Evolutionary conservation across 1,140 invertebrate genomes (phyloP), one percentile per base, ranked within the genome.

Genomic region (Argopecten irradians): DNA sequence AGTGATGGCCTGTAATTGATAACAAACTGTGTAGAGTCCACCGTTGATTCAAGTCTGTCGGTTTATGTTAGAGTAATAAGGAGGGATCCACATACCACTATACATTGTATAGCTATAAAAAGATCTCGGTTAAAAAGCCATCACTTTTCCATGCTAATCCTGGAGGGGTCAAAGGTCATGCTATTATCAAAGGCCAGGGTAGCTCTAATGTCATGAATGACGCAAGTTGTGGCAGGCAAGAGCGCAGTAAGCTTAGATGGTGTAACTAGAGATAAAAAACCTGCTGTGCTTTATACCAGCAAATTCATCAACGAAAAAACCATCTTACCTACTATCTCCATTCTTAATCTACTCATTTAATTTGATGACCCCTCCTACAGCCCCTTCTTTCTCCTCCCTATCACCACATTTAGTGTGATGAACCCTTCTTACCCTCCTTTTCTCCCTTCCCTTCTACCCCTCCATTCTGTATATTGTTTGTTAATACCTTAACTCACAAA

Each of bases 171-270:
- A 28, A 28, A 71, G 55, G 22, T 71, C 55, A 71, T 3, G 5
- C 1, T 71, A 5, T 28, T 71, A 71, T 71, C 55, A 71, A 71
- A 71, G 55, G 55, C 14, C 55, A 71, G 55, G 55, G 55, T 71
- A 71, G 55, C 16, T 71, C 55, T 71, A 71, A 71, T 71, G 55
- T 71, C 55, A 28, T 71, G 55, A 71, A 71, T 71, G 55, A 71
- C 55, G 55, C n/a, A 71, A 71, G 55, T 71, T 71, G 55, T 71
- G 22, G 22, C 55, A 28, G n/a, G 2, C 22, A 71, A 71, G 55
- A 11, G 55, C 8, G n/a, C 22, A 28, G 55, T 71, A 28, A 28
- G 2, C 43, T n/a, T n/a, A n/a, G n/a, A n/a, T n/a, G n/a, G n/a
- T n/a, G n/a, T n/a, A n/a, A n/a, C 55, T 71, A 71, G 55, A 71